Evolutionary conservation across 2,113 vertebrate species (phyloP).

Genomic region (Monopterus albus): DNA sequence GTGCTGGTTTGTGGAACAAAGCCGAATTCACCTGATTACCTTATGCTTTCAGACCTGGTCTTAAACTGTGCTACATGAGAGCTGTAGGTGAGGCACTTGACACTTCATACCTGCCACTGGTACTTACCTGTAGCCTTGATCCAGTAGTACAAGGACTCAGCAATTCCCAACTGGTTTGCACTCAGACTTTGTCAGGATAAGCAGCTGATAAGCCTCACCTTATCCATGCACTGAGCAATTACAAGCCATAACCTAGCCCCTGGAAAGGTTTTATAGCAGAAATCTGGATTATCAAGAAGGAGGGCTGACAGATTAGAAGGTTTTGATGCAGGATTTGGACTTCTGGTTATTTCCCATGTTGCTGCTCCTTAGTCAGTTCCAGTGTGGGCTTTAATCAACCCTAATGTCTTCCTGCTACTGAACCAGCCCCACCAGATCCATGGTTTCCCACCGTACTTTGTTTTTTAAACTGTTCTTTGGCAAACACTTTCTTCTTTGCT

Average conservation of each 20-base stretch:
- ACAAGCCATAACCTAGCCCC: background rate
- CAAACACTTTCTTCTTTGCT: background rate
- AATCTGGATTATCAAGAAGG: conserved; percentile 18
- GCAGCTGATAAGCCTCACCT: conserved; percentile 33
- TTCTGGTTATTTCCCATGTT: conserved; percentile 9
- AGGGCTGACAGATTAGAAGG: conserved; percentile 1
- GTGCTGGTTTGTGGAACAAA: background rate
- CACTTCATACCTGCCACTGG: background rate
- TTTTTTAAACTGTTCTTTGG: background rate
- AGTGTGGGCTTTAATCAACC: background rate
- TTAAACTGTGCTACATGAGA: background rate
- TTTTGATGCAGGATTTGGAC: conserved; percentile 34
- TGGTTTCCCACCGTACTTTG: background rate
- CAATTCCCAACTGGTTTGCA: background rate
- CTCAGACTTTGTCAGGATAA: conserved; percentile 4
- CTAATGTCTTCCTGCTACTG: conserved; percentile 21
- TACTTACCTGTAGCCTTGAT: background rate
- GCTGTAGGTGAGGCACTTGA: too few species aligned
- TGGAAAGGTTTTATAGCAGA: conserved; percentile 3
- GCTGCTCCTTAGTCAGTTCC: background rate
- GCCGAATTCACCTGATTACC: background rate
- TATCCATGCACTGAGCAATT: background rate
- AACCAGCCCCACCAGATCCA: conserved; percentile 7
- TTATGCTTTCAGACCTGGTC: background rate
- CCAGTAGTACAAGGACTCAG: background rate